These are phyloP conservation scores for Piprites chloris DNA, from an alignment of 2,113 vertebrate species.

Conservation along the genomic window DNA sequence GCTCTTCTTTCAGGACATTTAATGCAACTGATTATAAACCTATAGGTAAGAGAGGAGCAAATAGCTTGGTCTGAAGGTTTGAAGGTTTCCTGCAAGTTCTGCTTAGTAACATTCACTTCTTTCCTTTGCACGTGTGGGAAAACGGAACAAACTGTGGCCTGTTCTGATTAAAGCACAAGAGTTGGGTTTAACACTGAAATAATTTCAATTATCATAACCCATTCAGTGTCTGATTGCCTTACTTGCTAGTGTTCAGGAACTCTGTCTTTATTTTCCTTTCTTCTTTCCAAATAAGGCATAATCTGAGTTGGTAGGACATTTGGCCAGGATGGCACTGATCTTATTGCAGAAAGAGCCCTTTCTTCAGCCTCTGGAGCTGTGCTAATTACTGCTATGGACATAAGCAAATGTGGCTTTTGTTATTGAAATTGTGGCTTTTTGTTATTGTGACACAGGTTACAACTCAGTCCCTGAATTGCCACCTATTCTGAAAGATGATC, in stretches of 20 bases:
- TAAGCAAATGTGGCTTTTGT: not conserved
- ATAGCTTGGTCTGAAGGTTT: not conserved
- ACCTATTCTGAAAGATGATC: not conserved
- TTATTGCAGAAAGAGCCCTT: not conserved
- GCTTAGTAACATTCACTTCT: not conserved
- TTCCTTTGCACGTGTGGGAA: not conserved
- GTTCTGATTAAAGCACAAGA: not conserved
- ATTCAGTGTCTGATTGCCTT: not conserved
- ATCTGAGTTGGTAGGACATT: not conserved
- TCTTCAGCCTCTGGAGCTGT: not conserved
- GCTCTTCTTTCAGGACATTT: slow-evolving; percentile 98
- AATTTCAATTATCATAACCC: not conserved
- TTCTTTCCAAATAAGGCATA: not conserved
- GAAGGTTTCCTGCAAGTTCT: not conserved
- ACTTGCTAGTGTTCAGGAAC: not conserved
- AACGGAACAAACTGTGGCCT: not conserved
- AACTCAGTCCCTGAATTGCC: not conserved
- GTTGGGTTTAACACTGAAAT: not conserved
- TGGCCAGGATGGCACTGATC: not conserved
- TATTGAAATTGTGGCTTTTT: not conserved
- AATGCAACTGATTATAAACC: slow-evolving; percentile 99
- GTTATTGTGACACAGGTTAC: not conserved
- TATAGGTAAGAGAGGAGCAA: slow-evolving; percentile 80
- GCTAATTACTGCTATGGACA: not conserved
- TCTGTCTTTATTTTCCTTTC: not conserved